Conservation (phyloP, 2,113 vertebrate genomes). For the Crotalus helleri region DNA sequence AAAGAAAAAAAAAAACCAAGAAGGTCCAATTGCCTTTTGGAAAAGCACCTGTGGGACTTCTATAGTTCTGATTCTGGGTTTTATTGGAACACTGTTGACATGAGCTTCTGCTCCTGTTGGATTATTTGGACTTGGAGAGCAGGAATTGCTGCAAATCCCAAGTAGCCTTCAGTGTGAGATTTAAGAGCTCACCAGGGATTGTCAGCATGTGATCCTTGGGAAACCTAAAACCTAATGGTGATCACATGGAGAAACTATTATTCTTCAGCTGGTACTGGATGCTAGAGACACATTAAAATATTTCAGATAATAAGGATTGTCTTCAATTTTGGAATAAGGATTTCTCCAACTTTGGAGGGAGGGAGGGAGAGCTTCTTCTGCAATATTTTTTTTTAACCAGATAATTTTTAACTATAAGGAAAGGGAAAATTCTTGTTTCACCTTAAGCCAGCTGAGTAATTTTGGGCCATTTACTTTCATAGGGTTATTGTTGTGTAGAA, state of each 20-base stretch:
- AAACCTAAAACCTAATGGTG: background rate
- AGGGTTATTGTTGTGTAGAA: background rate
- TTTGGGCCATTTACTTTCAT: background rate
- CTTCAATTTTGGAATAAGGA: background rate
- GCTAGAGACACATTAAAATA: background rate
- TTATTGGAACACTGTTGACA: rapidly evolving
- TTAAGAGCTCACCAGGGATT: background rate
- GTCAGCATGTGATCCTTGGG: background rate
- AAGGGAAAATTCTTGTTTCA: background rate
- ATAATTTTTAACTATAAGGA: background rate
- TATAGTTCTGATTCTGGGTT: background rate
- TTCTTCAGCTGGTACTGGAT: background rate
- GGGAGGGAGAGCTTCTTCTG: background rate
- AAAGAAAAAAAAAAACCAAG: background rate
- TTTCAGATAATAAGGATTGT: background rate
- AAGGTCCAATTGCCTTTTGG: background rate
- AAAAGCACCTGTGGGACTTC: background rate
- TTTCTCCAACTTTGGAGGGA: background rate
- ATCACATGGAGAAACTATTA: background rate
- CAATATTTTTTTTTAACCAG: background rate
- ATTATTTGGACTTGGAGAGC: background rate
- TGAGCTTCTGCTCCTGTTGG: background rate
- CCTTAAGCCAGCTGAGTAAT: background rate
- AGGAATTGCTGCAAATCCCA: background rate
- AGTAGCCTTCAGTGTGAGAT: background rate